A percentile compares a stretch with the other conserved stretches of the same genome.
phyloP scores from a whole-genome alignment of 2,113 vertebrate species.

The Addax nasomaculatus region DNA sequence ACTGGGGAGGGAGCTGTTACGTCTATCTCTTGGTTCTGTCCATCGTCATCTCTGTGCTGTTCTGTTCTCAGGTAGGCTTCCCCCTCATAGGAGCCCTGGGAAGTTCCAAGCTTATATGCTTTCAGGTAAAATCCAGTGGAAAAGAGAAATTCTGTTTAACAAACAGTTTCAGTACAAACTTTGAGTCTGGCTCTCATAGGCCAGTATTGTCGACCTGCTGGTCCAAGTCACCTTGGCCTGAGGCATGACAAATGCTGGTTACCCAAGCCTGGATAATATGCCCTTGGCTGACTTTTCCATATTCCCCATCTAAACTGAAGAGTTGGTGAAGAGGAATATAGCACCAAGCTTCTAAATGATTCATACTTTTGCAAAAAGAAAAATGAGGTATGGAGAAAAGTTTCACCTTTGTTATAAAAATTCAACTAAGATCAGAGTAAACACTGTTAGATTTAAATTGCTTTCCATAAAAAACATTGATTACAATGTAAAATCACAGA shows the following conservation, averaged over 20 bases:
- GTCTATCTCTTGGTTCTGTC: neutral
- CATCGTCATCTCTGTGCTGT: neutral
- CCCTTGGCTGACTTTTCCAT: neutral
- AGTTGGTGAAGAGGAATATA: accelerated
- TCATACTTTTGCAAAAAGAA: neutral
- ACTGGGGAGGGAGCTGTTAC: neutral
- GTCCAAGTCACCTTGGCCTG: neutral
- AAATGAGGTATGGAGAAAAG: neutral
- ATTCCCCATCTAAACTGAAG: neutral
- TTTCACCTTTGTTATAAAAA: neutral
- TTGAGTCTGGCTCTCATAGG: neutral
- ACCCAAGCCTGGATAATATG: neutral
- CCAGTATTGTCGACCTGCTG: neutral
- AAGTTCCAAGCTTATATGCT: neutral
- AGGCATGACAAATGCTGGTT: neutral
- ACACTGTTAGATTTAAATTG: neutral
- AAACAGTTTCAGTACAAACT: neutral
- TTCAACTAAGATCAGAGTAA: neutral
- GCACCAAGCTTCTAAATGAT: neutral
- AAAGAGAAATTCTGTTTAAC: neutral
- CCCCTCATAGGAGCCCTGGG: neutral
- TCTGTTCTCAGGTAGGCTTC: neutral
- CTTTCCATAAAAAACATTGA: neutral
- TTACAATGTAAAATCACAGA: neutral
- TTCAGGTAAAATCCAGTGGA: neutral